Conservation (phyloP, 2,888 invertebrate species). For the Diachrysia chrysitis region DNA sequence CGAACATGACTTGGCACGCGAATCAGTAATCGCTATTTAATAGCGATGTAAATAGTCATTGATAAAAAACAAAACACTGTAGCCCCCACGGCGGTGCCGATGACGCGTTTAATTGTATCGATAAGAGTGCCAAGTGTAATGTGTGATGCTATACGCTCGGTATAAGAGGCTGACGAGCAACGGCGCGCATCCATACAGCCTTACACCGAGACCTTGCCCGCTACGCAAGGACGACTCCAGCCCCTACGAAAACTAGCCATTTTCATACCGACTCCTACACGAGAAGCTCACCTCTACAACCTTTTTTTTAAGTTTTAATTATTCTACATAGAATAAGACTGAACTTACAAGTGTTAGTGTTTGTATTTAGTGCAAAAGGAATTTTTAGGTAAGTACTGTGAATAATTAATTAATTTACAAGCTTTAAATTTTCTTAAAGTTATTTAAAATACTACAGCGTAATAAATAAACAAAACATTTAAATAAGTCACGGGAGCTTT, state of each 20-base stretch:
- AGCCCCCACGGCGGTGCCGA: conserved; percentile 54
- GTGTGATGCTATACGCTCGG: conserved; percentile 53
- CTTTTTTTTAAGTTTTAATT: conserved; percentile 36
- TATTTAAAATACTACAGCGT: background rate
- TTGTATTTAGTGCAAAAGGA: conserved; percentile 52
- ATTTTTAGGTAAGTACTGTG: conserved; percentile 56
- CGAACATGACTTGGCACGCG: conserved; percentile 46
- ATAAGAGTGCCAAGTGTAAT: conserved; percentile 70
- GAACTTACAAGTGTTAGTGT: conserved; percentile 49
- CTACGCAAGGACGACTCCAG: conserved; percentile 85
- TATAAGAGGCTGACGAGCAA: conserved; percentile 85
- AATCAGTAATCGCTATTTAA: conserved; percentile 60
- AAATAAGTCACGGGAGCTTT: conserved; percentile 2
- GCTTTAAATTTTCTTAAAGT: conserved; percentile 5
- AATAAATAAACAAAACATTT: background rate
- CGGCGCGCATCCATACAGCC: conserved; percentile 75
- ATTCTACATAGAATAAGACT: conserved; percentile 48
- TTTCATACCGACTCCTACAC: conserved; percentile 78
- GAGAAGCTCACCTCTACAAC: conserved; percentile 73
- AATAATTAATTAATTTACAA: background rate
- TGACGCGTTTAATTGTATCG: conserved; percentile 65
- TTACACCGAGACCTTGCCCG: conserved; percentile 81
- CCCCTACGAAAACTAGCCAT: conserved; percentile 84
- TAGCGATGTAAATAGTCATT: conserved; percentile 54
- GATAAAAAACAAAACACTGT: conserved; percentile 57